Base-by-base conservation (phyloP, 2,797 vertebrate genomes). In the Lepus townsendii region DNA sequence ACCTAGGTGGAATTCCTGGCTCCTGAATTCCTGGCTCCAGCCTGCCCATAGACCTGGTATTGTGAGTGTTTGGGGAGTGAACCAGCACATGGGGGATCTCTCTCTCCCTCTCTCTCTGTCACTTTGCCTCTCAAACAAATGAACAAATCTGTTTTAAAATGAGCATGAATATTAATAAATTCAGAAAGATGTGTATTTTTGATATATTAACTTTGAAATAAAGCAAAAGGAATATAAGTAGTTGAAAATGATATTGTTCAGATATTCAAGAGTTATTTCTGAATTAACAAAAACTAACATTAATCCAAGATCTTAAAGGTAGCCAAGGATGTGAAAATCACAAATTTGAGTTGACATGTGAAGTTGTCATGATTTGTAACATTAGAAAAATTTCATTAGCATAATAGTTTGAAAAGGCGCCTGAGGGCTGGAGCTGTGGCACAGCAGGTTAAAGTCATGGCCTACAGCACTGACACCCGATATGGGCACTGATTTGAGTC, bases 301-400 rank as follows among this genome's bases (percentile, higher is more conserved):
- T 7, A 71, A 73, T 73, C 65, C 20, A 66, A 79, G 54, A 84
- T 88, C 66, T 50, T 84, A 35, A 66, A 78, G 10, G 66, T 60
- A 89, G 84, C 5, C 17, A 71, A 86, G 38, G 2, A 62, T 80
- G 30, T 47, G 22, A 80, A 90, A 75, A 90, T 35, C 80, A 80
- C 2, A 95, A 17, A 22, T 35, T 90, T 30, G 2, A 63, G 16
- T 85, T 93, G 14, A 68, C 8, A 86, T 27, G 68, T 68, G 11
- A 63, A 71, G n/a, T n/a, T 77, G 26, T 71, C 69, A 32, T 7
- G 2, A 17, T 42, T 78, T 71, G 7, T 90, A 93, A 75, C 32
- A 54, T 75, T 84, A 89, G 35, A 85, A 95, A 84, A 62, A 16
- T 30, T 66, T 89, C 20, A 89, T 38, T 68, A 89, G 85, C n/a